phyloP scores from a whole-genome alignment of 2,797 vertebrate species.

The Stomatorhinus walkeri region DNA sequence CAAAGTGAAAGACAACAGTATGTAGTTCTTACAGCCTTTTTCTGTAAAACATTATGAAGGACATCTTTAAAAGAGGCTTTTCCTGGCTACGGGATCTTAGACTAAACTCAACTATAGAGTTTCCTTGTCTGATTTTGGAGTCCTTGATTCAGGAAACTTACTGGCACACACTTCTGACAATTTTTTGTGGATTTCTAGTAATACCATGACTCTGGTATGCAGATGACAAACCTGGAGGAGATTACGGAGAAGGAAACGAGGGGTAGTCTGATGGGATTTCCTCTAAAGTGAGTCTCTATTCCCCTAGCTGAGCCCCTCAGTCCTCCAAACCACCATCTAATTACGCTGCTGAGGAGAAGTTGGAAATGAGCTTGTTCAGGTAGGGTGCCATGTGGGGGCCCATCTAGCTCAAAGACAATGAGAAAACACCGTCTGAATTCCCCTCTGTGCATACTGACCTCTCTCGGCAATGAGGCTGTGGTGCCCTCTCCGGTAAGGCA shows the following conservation, averaged over 20 bases:
- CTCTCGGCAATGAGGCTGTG: conserved; percentile 39
- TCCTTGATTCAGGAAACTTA: neutral
- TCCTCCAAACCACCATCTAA: neutral
- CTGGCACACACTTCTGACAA: neutral
- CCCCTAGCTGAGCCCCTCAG: neutral
- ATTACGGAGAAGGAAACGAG: neutral
- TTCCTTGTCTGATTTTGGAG: neutral
- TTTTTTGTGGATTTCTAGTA: neutral
- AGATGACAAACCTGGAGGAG: neutral
- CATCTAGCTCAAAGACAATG: neutral
- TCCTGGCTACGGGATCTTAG: neutral
- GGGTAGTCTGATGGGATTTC: neutral
- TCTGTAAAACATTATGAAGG: neutral
- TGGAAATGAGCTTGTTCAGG: neutral
- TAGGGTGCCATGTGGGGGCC: neutral
- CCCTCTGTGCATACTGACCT: conserved; percentile 64
- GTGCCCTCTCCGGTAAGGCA: conserved; percentile 48
- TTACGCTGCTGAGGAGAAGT: neutral
- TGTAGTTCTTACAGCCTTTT: neutral
- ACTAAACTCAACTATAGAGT: neutral
- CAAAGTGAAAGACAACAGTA: neutral
- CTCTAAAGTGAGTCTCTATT: neutral
- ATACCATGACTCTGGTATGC: neutral
- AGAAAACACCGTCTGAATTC: neutral
- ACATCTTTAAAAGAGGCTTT: neutral